Evolutionary conservation across 1,140 invertebrate species (phyloP).

Genomic region (Nasonia longicornis): DNA sequence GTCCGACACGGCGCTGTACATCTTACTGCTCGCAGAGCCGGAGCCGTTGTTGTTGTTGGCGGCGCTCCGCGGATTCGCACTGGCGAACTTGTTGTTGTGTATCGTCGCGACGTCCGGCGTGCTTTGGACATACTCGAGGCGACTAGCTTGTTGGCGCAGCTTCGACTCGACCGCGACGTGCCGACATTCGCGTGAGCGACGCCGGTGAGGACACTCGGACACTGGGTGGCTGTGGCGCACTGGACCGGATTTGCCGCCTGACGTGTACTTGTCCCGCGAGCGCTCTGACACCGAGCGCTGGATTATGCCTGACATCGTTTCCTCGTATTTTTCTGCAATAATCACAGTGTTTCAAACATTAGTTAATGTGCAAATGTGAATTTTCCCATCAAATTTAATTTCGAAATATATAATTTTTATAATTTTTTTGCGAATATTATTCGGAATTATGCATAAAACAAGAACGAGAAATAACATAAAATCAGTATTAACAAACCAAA

Average conservation of each 20-base stretch:
- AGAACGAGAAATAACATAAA: too few species aligned
- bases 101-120: constrained; percentile 73
- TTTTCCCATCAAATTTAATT: too few species aligned
- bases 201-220: constrained; percentile 63
- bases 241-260: constrained; percentile 44
- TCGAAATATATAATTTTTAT: too few species aligned
- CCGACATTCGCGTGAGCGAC: constrained; percentile 58
- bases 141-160: constrained; percentile 66
- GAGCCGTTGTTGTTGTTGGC: constrained; percentile 47
- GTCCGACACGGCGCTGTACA: constrained; percentile 85
- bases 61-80: constrained; percentile 56
- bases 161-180: constrained; percentile 61
- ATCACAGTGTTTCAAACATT: neutral
- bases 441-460: too few species aligned
- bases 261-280: constrained; percentile 60
- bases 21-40: constrained; percentile 66
- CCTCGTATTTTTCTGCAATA: constrained; percentile 65
- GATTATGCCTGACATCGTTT: constrained; percentile 62
- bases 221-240: constrained; percentile 48
- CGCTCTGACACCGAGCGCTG: constrained; percentile 71
- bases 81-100: constrained; percentile 63
- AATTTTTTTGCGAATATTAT: too few species aligned
- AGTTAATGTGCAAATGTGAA: too few species aligned
- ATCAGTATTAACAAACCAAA: too few species aligned
- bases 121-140: constrained; percentile 73